Percentiles rank a stretch among this genome's conserved stretches.
These are phyloP conservation scores for Lindbergichthys nudifrons DNA, from an alignment of 2,797 vertebrate genomes.

Conservation along the genomic window DNA sequence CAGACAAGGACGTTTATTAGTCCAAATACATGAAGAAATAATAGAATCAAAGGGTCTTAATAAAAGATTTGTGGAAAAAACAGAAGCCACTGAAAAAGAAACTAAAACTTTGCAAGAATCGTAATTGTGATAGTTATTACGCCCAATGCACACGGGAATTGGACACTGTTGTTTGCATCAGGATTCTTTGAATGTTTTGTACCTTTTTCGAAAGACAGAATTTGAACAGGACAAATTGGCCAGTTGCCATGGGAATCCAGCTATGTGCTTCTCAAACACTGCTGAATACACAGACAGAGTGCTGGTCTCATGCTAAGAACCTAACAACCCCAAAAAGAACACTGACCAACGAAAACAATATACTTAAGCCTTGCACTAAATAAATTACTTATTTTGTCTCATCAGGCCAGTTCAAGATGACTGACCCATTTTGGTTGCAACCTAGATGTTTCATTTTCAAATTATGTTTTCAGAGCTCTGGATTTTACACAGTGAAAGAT, in stretches of 20 bases:
- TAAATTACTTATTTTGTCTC: neutral
- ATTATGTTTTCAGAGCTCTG: too few relatives aligned
- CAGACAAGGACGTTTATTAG: too few relatives aligned
- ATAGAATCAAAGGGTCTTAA: too few relatives aligned
- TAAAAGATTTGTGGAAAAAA: too few relatives aligned
- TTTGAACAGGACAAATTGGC: conserved; percentile 3
- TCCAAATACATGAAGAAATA: too few relatives aligned
- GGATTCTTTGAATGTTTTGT: neutral
- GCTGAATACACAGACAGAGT: conserved; percentile 6
- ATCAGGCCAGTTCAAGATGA: conserved; percentile 9
- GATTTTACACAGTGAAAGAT: conserved; percentile 4
- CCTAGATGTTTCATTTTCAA: neutral
- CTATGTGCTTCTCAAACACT: conserved; percentile 9
- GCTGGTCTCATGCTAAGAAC: conserved; percentile 6
- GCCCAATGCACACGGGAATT: neutral
- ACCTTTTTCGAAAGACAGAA: neutral
- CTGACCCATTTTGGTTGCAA: neutral
- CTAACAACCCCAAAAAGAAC: neutral
- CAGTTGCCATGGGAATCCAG: conserved; percentile 5
- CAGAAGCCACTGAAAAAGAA: too few relatives aligned
- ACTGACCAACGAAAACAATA: neutral
- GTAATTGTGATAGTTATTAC: too few relatives aligned
- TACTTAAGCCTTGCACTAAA: conserved; percentile 1
- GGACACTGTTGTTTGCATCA: neutral
- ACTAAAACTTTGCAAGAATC: too few relatives aligned